Percentiles rank a stretch among this genome's conserved stretches.
Conservation (phyloP, 53 echinoderm and acorn worm genomes). For the Stichopus horrens region DNA sequence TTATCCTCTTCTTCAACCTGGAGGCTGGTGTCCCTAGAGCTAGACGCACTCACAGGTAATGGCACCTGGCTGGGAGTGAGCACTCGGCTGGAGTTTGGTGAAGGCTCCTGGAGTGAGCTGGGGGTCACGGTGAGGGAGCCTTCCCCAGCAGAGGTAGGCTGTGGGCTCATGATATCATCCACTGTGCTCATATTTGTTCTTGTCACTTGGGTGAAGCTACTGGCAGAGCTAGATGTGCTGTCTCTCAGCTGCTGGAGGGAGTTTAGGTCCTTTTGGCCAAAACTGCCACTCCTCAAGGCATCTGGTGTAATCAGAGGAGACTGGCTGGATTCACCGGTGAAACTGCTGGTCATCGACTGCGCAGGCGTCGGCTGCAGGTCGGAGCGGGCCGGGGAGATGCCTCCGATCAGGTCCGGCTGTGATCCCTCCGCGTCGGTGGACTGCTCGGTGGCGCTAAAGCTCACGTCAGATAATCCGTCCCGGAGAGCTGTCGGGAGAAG, state of each 20-base stretch:
- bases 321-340: slow-evolving; percentile 81
- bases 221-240: slow-evolving; percentile 69
- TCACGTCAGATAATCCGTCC: slow-evolving; percentile 93
- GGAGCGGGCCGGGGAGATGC: slow-evolving; percentile 1
- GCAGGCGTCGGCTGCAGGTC: slow-evolving; percentile 64
- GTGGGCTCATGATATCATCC: slow-evolving; percentile 75
- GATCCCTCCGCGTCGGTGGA: slow-evolving; percentile 68
- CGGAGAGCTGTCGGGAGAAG: slow-evolving; percentile 63
- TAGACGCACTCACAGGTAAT: slow-evolving; percentile 31
- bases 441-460: slow-evolving; percentile 79
- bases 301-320: slow-evolving; percentile 92
- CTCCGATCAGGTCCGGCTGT: slow-evolving; percentile 51
- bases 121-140: slow-evolving; percentile 85
- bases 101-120: slow-evolving; percentile 46
- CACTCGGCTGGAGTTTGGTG: slow-evolving; percentile 32
- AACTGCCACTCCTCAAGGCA: slow-evolving; percentile 72
- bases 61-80: slow-evolving; percentile 56
- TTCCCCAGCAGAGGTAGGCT: slow-evolving; percentile 62
- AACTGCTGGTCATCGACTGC: slow-evolving; percentile 80
- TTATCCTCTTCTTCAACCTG: slow-evolving; percentile 49
- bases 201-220: slow-evolving; percentile 90
- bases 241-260: slow-evolving; percentile 65
- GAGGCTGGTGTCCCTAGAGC: slow-evolving; percentile 26
- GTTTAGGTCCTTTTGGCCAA: slow-evolving; percentile 49
- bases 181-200: slow-evolving; percentile 62